Conservation (phyloP, 2,113 vertebrate genomes). For the Carollia perspicillata region DNA sequence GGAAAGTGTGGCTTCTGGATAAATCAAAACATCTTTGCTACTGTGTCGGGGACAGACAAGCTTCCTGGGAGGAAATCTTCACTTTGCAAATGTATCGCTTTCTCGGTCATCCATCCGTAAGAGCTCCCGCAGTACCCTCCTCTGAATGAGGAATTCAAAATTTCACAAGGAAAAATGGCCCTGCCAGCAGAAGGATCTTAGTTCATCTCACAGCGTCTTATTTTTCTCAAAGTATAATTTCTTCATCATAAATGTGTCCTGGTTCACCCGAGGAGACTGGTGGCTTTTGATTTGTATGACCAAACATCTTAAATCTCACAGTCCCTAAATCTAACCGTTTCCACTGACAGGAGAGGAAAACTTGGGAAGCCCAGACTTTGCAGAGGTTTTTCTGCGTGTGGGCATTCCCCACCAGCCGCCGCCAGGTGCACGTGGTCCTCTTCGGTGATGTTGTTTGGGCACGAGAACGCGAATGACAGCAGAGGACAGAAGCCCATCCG, state of each 20-base stretch:
- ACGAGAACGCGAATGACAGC: not conserved
- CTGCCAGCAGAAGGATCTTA: constrained; percentile 17
- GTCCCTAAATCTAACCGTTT: constrained; percentile 59
- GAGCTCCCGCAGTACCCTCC: constrained; percentile 24
- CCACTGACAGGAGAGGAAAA: constrained; percentile 4
- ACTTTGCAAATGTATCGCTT: constrained; percentile 37
- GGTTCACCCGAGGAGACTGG: constrained; percentile 59
- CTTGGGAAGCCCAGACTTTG: not conserved
- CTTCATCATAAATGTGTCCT: constrained; percentile 67
- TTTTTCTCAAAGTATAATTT: constrained; percentile 38
- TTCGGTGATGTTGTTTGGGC: not conserved
- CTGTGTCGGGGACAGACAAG: constrained; percentile 11
- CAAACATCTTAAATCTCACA: constrained; percentile 69
- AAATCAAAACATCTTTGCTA: constrained; percentile 37
- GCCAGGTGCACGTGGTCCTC: not conserved
- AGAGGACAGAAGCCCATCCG: not conserved
- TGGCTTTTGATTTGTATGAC: constrained; percentile 59
- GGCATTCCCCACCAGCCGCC: not conserved
- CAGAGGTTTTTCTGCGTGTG: not conserved
- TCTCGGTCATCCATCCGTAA: constrained; percentile 53
- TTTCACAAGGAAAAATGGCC: constrained; percentile 47
- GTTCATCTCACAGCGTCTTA: constrained; percentile 7
- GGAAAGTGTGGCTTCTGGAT: not conserved
- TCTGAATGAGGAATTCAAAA: constrained; percentile 53
- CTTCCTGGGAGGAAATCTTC: constrained; percentile 19